Conservation (phyloP, 1,140 invertebrate genomes). For the Hydropsyche tenuis region DNA sequence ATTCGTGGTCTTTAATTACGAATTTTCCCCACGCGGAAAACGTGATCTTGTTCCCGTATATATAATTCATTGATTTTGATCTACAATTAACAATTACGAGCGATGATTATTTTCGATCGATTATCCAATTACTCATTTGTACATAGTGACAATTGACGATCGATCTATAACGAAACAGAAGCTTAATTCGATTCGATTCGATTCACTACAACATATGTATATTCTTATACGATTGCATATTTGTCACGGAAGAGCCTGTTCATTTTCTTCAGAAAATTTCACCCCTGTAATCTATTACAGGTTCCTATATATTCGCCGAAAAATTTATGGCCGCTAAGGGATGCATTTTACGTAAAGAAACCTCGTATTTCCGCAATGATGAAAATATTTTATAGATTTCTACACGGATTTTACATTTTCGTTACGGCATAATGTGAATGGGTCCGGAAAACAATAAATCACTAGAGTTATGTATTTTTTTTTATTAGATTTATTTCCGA, state of each 20-base stretch:
- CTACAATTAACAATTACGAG: not conserved
- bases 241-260: not conserved
- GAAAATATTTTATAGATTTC: not conserved
- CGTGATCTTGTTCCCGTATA: not conserved
- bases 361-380: not conserved
- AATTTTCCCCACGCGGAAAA: not conserved
- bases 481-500: too few species aligned
- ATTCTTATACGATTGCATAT: too few species aligned
- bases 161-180: too few species aligned
- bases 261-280: not conserved
- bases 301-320: not conserved
- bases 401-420: conserved; percentile 13
- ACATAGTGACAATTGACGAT: not conserved
- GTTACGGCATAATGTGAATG: not conserved
- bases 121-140: conserved; percentile 2
- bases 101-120: not conserved
- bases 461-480: too few species aligned
- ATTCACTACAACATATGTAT: too few species aligned
- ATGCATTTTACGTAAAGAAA: conserved; percentile 12
- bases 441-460: too few species aligned
- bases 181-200: too few species aligned
- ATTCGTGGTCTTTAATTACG: not conserved
- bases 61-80: not conserved
- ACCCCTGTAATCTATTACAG: conserved; percentile 22
- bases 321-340: conserved; percentile 22